phyloP scores from a whole-genome alignment of 2,797 vertebrate species.

The Hozukius guyotensis region DNA sequence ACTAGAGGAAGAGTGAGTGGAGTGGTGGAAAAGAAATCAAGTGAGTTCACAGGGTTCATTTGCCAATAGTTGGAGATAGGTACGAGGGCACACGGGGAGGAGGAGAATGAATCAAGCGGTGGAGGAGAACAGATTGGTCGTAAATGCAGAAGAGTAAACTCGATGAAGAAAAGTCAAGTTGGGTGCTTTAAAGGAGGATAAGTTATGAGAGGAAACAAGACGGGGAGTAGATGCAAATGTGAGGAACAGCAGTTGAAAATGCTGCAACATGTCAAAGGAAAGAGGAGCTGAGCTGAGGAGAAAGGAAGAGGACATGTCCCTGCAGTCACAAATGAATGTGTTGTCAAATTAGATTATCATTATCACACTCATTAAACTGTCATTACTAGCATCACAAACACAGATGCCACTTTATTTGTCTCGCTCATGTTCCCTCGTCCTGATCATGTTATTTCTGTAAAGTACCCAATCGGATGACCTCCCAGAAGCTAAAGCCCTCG shows the following conservation, averaged over 20 bases:
- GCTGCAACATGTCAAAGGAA: not conserved
- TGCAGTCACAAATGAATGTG: conserved; percentile 60
- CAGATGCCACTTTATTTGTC: conserved; percentile 67
- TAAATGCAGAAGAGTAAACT: conserved; percentile 40
- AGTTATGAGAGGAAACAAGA: conserved; percentile 32
- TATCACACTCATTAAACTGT: conserved; percentile 76
- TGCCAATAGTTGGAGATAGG: conserved; percentile 31
- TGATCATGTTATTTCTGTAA: conserved; percentile 30
- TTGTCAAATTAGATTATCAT: conserved; percentile 74
- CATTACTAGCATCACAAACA: conserved; percentile 69
- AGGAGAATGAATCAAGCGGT: conserved; percentile 28
- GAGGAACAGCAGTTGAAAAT: conserved; percentile 20
- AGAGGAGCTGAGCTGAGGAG: not conserved
- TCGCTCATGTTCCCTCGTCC: conserved; percentile 43
- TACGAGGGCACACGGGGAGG: not conserved
- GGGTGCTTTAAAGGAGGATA: conserved; percentile 25
- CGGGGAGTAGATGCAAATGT: conserved; percentile 8
- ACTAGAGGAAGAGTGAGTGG: conserved; percentile 8
- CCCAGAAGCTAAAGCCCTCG: conserved; percentile 7
- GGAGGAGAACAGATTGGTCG: conserved; percentile 20
- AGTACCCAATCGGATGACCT: conserved; percentile 40
- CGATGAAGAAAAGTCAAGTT: conserved; percentile 31
- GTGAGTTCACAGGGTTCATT: conserved; percentile 36
- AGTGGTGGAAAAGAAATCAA: conserved; percentile 31
- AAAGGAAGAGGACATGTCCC: conserved; percentile 39